Evolutionary conservation across 1,140 invertebrate species (phyloP).

Genomic region (Rhopalosiphum padi): DNA sequence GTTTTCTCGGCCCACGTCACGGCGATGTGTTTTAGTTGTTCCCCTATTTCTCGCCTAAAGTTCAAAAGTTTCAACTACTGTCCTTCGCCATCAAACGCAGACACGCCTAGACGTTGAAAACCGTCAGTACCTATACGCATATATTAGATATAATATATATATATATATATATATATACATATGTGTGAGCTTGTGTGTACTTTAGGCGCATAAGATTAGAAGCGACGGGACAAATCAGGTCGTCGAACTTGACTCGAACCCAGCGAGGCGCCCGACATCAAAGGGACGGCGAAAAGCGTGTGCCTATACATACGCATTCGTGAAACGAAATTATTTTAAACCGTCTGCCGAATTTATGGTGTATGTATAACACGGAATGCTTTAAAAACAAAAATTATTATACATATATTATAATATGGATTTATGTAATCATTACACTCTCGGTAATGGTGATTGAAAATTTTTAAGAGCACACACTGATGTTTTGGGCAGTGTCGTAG

Average conservation of each 20-base stretch:
- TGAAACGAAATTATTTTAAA: background rate
- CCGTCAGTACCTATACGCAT: background rate
- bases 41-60: conserved; percentile 20
- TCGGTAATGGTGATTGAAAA: background rate
- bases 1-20: background rate
- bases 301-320: background rate
- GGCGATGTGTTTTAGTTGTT: background rate
- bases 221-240: background rate
- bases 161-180: background rate
- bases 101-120: conserved; percentile 5
- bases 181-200: background rate
- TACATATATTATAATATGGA: background rate
- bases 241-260: background rate
- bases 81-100: conserved; percentile 46
- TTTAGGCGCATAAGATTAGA: background rate
- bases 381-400: background rate
- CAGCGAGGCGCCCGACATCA: background rate
- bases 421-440: background rate
- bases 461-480: background rate
- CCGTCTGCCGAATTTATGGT: background rate
- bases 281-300: background rate
- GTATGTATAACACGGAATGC: background rate
- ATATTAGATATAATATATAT: background rate
- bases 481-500: background rate
- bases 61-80: conserved; percentile 51